phyloP scores from a whole-genome alignment of 2,113 vertebrate species.

The Genyomyrus donnyi region DNA sequence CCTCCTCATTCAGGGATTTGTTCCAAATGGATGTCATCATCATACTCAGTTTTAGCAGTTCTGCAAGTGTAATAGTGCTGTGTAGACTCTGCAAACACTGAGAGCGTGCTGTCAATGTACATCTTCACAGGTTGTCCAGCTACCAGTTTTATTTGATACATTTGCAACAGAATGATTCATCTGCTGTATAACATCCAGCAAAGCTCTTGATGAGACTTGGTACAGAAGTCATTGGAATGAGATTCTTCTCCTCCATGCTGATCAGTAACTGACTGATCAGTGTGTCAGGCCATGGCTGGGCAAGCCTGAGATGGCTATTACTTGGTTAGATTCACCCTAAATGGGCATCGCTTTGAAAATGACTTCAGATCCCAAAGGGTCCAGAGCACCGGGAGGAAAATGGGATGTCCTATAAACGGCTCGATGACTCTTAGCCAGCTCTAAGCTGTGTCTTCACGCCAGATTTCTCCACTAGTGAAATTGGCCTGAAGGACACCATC shows the following conservation, averaged over 20 bases:
- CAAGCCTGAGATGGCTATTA: background rate
- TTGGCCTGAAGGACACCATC: conserved; percentile 18
- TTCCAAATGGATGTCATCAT: background rate
- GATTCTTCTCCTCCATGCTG: background rate
- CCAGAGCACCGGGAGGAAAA: conserved; percentile 18
- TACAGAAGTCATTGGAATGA: background rate
- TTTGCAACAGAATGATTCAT: background rate
- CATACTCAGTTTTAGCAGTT: background rate
- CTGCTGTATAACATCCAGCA: background rate
- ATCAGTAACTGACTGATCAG: background rate
- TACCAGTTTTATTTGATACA: background rate
- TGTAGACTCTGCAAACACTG: background rate
- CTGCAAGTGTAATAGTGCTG: background rate
- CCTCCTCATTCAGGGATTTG: background rate
- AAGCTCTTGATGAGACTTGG: background rate
- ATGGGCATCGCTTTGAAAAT: conserved; percentile 4
- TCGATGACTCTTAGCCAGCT: conserved; percentile 36
- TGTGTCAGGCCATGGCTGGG: background rate
- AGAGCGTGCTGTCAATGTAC: background rate
- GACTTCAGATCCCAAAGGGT: conserved; percentile 2
- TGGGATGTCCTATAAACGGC: conserved; percentile 41
- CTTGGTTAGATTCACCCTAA: conserved; percentile 12
- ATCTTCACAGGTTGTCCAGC: background rate
- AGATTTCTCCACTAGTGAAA: conserved; percentile 40
- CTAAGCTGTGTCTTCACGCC: conserved; percentile 34